Base-by-base conservation (phyloP, 2,888 invertebrate species). In the Caenorhabditis parvicauda region DNA sequence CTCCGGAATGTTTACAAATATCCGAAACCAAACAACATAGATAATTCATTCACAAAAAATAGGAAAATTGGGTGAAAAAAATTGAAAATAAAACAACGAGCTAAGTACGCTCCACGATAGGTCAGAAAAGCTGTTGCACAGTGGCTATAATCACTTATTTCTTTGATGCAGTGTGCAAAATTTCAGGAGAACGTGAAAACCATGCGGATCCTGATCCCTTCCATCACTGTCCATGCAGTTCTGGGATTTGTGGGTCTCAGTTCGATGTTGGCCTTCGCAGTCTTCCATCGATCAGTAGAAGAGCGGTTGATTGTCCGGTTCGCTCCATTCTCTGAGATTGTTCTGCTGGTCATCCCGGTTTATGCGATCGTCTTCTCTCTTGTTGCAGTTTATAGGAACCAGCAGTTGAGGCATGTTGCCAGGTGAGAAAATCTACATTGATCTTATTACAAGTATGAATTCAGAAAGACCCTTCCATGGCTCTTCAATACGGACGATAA, bases 241-340 rank as follows among this genome's bases (percentile, higher is more conserved):
- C 54, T 71, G 5, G 63, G 64, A 21, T 42, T 71, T 7, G 21
- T 66, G 22, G 71, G 71, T 14, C 27, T 71, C 17, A 57, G 62
- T 27, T 55, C 64, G 1, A 64, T 71, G 57, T 39, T 71, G n/a
- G 52, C 37, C 0, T 68, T 67, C 45, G 64, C 68, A 1, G 49
- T 71, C 0, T 19, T 64, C 2, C 57, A 67, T 27, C 51, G 65
- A 43, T 55, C 60, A 12, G 53, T 59, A 5, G 59, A 62, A 5
- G 54, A 62, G 12, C 49, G 56, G 21, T 47, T 58, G n/a, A 53
- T 64, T n/a, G 55, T 58, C 14, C 45, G 54, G 3, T 68, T 65
- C 46, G 71, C 71, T 9, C 71, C 71, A 1, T 71, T 63, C 44
- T 67, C 66, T 3, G 71, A 71, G 51, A 55, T 65, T n/a, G 71